phyloP scores from a whole-genome alignment of 2,888 invertebrate genomes.

The Luperina testacea region DNA sequence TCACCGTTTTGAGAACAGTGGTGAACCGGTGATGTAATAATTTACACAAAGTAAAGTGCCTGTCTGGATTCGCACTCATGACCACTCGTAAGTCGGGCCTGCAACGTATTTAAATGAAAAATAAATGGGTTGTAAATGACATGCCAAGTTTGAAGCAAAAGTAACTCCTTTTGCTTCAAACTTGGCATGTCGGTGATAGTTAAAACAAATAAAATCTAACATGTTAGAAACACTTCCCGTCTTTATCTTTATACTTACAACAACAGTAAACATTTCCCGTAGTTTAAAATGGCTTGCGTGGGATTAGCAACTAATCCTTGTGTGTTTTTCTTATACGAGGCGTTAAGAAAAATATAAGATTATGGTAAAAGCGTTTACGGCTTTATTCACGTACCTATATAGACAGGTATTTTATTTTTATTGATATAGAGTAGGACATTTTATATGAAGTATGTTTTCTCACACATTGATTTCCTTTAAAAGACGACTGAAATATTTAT shows the following conservation, averaged over 20 bases:
- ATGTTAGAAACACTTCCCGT: slow-evolving; percentile 1
- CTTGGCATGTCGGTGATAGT: neutral
- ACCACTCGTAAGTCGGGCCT: neutral
- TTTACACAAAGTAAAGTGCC: neutral
- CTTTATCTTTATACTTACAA: slow-evolving; percentile 34
- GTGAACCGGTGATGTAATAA: neutral
- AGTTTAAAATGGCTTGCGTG: slow-evolving; percentile 43
- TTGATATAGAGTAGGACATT: slow-evolving; percentile 31
- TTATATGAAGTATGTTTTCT: slow-evolving; percentile 51
- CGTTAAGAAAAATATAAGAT: slow-evolving; percentile 40
- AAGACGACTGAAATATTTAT: slow-evolving; percentile 1
- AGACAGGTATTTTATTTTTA: slow-evolving; percentile 40
- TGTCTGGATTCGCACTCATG: neutral
- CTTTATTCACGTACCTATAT: slow-evolving; percentile 17
- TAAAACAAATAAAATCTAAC: slow-evolving; percentile 36
- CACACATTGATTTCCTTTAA: slow-evolving; percentile 29
- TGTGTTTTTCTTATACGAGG: slow-evolving; percentile 37
- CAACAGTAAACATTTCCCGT: slow-evolving; percentile 39
- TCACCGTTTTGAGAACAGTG: neutral
- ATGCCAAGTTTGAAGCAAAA: too few species aligned
- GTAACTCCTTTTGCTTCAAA: too few species aligned
- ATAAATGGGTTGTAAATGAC: neutral
- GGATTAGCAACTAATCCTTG: slow-evolving; percentile 55
- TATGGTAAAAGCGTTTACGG: slow-evolving; percentile 44
- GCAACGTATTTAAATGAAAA: neutral